Conservation (phyloP, 2,113 vertebrate genomes). For the Ancistrus triradiatus region DNA sequence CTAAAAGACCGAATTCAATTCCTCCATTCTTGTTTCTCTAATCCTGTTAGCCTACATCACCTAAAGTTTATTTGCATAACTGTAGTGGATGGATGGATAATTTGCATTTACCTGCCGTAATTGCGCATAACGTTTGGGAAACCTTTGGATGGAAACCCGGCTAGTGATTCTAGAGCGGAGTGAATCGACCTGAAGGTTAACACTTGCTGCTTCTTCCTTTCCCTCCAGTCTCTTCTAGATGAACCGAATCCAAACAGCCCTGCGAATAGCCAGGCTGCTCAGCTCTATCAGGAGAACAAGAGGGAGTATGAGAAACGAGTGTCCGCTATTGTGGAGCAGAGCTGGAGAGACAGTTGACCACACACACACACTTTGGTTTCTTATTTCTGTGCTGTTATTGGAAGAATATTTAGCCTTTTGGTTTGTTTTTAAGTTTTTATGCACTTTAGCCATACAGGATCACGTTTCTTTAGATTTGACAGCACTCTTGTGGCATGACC, state of each 20-base stretch:
- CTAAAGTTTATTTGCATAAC: too few relatives aligned
- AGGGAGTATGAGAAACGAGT: slow-evolving; percentile 97
- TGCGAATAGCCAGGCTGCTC: slow-evolving; percentile 96
- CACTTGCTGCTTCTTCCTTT: neutral
- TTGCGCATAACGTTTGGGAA: too few relatives aligned
- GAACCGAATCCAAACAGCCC: slow-evolving; percentile 98
- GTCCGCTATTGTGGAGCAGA: slow-evolving; percentile 98
- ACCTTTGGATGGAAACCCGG: too few relatives aligned
- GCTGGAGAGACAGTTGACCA: slow-evolving; percentile 97
- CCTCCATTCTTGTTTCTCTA: too few relatives aligned
- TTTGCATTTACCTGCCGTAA: too few relatives aligned
- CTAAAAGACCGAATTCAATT: too few relatives aligned
- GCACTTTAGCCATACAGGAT: slow-evolving; percentile 67
- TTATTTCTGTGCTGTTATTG: slow-evolving; percentile 36
- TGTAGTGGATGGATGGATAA: too few relatives aligned
- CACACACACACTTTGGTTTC: slow-evolving; percentile 43
- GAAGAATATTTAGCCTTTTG: slow-evolving; percentile 54
- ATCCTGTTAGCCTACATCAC: too few relatives aligned
- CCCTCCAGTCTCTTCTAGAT: slow-evolving; percentile 86
- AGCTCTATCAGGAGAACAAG: slow-evolving; percentile 99
- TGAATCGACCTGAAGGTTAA: too few relatives aligned
- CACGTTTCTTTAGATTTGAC: slow-evolving; percentile 1
- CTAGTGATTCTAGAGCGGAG: too few relatives aligned
- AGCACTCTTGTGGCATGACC: too few relatives aligned
- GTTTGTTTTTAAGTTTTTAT: slow-evolving; percentile 65